Evolutionary conservation across 2,113 vertebrate genomes (phyloP).

Genomic region (Scolopax mira): DNA sequence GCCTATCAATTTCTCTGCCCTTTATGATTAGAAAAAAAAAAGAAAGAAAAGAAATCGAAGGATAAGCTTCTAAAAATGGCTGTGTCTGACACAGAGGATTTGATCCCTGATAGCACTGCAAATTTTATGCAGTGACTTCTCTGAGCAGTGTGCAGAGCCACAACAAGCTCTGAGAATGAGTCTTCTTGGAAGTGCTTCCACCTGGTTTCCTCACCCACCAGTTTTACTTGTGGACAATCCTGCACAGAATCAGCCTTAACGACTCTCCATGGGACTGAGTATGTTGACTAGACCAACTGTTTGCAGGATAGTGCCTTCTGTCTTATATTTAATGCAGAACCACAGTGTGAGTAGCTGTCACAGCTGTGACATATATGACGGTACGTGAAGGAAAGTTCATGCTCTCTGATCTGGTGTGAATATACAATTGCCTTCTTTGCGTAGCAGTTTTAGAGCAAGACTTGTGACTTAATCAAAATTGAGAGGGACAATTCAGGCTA

Average conservation of each 20-base stretch:
- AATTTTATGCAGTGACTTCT: not conserved
- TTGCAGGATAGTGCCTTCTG: not conserved
- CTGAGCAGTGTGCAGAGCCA: not conserved
- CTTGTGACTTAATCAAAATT: not conserved
- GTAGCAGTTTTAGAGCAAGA: not conserved
- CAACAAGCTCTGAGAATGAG: not conserved
- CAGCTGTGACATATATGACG: not conserved
- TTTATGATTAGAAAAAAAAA: not conserved
- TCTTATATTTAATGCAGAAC: not conserved
- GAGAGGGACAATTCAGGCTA: not conserved
- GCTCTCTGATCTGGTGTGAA: not conserved
- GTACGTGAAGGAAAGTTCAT: not conserved
- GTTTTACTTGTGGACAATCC: not conserved
- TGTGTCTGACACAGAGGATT: not conserved
- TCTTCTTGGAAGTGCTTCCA: not conserved
- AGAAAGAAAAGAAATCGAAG: not conserved
- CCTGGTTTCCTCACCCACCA: accelerated
- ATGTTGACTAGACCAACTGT: not conserved
- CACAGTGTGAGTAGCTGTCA: not conserved
- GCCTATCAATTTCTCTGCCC: conserved; percentile 6
- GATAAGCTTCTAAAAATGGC: not conserved
- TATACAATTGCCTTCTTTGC: not conserved
- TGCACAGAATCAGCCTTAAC: not conserved
- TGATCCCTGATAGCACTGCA: not conserved
- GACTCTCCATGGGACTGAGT: not conserved